These are phyloP conservation scores for Morpho achilles DNA, from an alignment of 2,888 invertebrate species.

Conservation along the genomic window DNA sequence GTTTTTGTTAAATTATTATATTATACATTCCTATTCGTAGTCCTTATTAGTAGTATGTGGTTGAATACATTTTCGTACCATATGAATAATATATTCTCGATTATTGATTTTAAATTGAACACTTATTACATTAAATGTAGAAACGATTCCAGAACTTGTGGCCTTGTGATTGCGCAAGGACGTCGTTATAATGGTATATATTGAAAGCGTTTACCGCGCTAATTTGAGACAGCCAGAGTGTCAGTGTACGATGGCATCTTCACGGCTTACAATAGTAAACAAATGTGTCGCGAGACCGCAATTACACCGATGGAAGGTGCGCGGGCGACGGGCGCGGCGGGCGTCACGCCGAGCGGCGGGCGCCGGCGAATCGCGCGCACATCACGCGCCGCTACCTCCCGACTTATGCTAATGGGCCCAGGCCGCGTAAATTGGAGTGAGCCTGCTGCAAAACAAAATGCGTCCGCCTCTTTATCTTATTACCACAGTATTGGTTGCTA, in stretches of 20 bases:
- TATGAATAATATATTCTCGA: no score
- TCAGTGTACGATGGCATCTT: conserved; percentile 71
- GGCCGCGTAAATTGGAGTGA: conserved; percentile 75
- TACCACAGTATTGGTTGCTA: conserved; percentile 52
- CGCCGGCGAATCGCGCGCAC: conserved; percentile 63
- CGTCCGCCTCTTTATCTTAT: conserved; percentile 75
- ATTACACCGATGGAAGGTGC: conserved; percentile 51
- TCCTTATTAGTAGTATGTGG: not conserved
- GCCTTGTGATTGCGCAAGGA: conserved; percentile 15
- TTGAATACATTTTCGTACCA: no score
- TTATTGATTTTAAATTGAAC: not conserved
- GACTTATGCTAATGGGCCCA: conserved; percentile 76
- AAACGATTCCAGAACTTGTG: conserved; percentile 2
- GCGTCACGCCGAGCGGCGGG: conserved; percentile 56
- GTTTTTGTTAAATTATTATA: conserved; percentile 14
- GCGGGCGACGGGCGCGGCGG: conserved; percentile 35
- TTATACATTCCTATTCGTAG: conserved; percentile 5
- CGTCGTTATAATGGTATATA: conserved; percentile 31
- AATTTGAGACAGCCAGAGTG: conserved; percentile 69
- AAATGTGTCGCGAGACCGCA: conserved; percentile 73
- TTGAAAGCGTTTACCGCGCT: conserved; percentile 50
- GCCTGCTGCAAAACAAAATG: conserved; percentile 71
- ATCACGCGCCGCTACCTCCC: conserved; percentile 61
- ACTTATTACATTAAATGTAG: not conserved
- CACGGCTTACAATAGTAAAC: conserved; percentile 76